Base-by-base conservation (phyloP, 1,140 invertebrate genomes). In the Odontomachus brunneus region DNA sequence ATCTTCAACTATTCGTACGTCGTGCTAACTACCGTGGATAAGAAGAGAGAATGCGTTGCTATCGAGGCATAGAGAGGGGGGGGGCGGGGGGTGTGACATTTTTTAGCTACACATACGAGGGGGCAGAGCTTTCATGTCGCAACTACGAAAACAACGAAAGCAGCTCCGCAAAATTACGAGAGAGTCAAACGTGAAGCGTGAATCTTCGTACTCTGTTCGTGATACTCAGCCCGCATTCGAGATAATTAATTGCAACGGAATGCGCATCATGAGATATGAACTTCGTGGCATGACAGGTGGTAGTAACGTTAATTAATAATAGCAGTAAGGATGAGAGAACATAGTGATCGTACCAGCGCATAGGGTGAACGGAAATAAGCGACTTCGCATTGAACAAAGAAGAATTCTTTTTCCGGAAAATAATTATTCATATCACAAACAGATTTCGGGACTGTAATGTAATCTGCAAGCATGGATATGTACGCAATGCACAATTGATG, bases 161-260 rank as follows among this genome's bases (percentile, higher is more conserved):
- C 75, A 71, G 75, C 65, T 48, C 65, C 75, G 75, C 65, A 80
- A 80, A 80, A 80, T 80, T 80, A 80, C 75, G 75, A 80, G 75
- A 80, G 75, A 80, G 75, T 59, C 75, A 80, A 80, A 80, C 65
- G 65, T 57, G 75, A 80, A 80, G 75, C 75, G 75, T 80, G 75
- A 69, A 80, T 65, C 75, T 80, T 80, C 75, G 75, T 80, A 71
- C 65, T 69, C 75, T 59, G 75, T 51, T 57, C 65, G 65, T 80
- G 75, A 80, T 80, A 80, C 65, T 80, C 75, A 80, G 75, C 51
- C 65, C 65, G 75, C 75, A 80, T 80, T 71, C 65, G 75, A 80
- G 75, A 80, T 80, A 80, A 80, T 80, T 80, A 71, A 80, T 80
- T 80, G 75, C 65, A 80, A 80, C 75, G 75, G 75, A 80, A 80